Conservation (phyloP, 64 coral and sea anemone genomes). For the Actinia tenebrosa region DNA sequence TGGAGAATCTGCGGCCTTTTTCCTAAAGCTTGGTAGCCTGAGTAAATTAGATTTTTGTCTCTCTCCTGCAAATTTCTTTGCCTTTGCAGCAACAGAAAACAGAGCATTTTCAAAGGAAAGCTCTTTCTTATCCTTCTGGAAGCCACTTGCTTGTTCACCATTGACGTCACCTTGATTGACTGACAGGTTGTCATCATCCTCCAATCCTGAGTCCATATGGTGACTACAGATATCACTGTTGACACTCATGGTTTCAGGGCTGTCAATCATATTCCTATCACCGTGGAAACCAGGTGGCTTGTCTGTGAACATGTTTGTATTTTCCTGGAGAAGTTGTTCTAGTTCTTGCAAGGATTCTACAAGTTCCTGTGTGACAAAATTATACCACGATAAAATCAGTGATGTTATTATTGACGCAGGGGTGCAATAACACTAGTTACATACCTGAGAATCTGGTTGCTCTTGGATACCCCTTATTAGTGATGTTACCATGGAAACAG, state of each 20-base stretch:
- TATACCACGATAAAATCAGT: background rate
- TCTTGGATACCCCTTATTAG: slow-evolving; percentile 37
- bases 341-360: slow-evolving; percentile 31
- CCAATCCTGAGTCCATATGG: slow-evolving; percentile 23
- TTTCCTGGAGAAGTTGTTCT: slow-evolving; percentile 50
- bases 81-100: slow-evolving; percentile 42
- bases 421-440: background rate
- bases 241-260: slow-evolving; percentile 61
- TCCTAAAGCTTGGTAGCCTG: background rate
- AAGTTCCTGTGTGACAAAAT: slow-evolving; percentile 14
- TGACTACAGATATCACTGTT: slow-evolving; percentile 33
- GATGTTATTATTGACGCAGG: background rate
- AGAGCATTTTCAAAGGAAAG: slow-evolving; percentile 41
- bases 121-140: slow-evolving; percentile 6
- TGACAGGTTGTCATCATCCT: slow-evolving; percentile 48
- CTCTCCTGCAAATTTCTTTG: slow-evolving; percentile 48
- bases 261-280: slow-evolving; percentile 21
- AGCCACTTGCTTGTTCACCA: background rate
- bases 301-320: slow-evolving; percentile 10
- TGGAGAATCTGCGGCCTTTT: background rate
- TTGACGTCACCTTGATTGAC: slow-evolving; percentile 11
- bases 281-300: slow-evolving; percentile 42
- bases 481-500: slow-evolving; percentile 52
- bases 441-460: slow-evolving; percentile 7
- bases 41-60: slow-evolving; percentile 1